Percentiles rank a stretch among this genome's conserved stretches.
These are phyloP conservation scores for Andricus curvator DNA, from an alignment of 2,888 invertebrate genomes.

Conservation along the genomic window DNA sequence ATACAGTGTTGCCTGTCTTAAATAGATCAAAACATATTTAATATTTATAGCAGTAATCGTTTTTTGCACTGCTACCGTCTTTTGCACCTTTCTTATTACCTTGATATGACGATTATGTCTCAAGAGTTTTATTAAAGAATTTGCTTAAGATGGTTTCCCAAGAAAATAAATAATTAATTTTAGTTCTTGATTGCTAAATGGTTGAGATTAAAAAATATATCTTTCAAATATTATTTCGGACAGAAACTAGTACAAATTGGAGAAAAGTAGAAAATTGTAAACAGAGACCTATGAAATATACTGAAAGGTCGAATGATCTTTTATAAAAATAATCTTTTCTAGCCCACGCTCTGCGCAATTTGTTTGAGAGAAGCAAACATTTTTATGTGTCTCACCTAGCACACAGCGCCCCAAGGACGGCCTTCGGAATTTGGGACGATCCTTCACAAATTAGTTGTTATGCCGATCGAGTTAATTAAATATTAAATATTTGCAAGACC, in stretches of 20 bases:
- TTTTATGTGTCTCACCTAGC: slow-evolving; percentile 38
- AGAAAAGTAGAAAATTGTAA: not conserved
- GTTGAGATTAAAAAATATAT: not conserved
- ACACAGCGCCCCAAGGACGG: slow-evolving; percentile 28
- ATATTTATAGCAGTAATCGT: not conserved
- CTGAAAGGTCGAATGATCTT: slow-evolving; percentile 15
- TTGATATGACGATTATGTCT: not conserved
- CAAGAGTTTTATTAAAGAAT: not conserved
- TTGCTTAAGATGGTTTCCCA: not conserved
- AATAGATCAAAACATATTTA: slow-evolving; percentile 18
- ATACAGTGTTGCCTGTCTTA: slow-evolving; percentile 9
- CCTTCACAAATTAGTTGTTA: slow-evolving; percentile 34
- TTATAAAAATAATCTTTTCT: slow-evolving; percentile 28
- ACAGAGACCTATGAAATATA: slow-evolving; percentile 1
- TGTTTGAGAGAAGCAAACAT: slow-evolving; percentile 38
- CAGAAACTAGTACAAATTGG: not conserved
- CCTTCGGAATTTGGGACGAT: slow-evolving; percentile 29
- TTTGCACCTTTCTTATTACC: slow-evolving; percentile 1
- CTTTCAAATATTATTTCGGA: not conserved
- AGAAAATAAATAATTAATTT: not conserved
- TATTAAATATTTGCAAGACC: slow-evolving; percentile 12
- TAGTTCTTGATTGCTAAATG: not conserved
- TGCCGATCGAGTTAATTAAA: slow-evolving; percentile 27
- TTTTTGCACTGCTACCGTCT: slow-evolving; percentile 11
- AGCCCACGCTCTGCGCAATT: slow-evolving; percentile 27